A percentile compares a stretch with the other conserved stretches of the same genome.
Conservation (phyloP, 2,113 vertebrate genomes). For the Reinhardtius hippoglossoides region DNA sequence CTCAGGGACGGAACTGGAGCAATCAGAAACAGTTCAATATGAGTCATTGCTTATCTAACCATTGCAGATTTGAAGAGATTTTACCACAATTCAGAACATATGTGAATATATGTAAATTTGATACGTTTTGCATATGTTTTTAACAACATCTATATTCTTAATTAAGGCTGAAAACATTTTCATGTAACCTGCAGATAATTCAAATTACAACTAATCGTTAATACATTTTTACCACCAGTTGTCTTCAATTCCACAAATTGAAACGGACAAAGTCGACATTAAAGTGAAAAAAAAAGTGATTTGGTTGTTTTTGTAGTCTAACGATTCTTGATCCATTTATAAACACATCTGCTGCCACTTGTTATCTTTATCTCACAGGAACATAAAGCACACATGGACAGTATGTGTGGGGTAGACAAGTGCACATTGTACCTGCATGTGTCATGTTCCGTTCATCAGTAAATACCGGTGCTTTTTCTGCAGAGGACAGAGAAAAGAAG, state of each 20-base stretch:
- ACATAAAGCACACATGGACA: neutral
- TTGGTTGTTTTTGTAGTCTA: neutral
- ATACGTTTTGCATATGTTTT: too few relatives aligned
- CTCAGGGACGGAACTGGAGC: slow-evolving; percentile 65
- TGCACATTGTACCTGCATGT: slow-evolving; percentile 70
- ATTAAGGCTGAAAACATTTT: neutral
- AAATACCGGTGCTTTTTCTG: slow-evolving; percentile 72
- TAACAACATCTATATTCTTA: too few relatives aligned
- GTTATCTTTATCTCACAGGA: slow-evolving; percentile 2
- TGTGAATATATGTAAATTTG: too few relatives aligned
- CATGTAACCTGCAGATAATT: neutral
- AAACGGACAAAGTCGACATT: neutral
- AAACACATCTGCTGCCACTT: neutral
- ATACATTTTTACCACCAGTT: neutral
- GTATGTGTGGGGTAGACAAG: neutral
- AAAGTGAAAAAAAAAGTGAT: neutral
- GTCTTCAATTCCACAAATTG: too few relatives aligned
- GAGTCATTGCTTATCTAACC: neutral
- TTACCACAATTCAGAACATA: too few relatives aligned
- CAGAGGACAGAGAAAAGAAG: slow-evolving; percentile 9
- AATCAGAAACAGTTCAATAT: slow-evolving; percentile 48
- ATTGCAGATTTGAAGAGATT: neutral
- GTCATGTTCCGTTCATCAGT: slow-evolving; percentile 56
- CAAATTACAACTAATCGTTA: neutral
- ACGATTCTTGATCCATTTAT: slow-evolving; percentile 9